Base-by-base conservation (phyloP, 2,888 invertebrate genomes). In the Cephus nigrinus region DNA sequence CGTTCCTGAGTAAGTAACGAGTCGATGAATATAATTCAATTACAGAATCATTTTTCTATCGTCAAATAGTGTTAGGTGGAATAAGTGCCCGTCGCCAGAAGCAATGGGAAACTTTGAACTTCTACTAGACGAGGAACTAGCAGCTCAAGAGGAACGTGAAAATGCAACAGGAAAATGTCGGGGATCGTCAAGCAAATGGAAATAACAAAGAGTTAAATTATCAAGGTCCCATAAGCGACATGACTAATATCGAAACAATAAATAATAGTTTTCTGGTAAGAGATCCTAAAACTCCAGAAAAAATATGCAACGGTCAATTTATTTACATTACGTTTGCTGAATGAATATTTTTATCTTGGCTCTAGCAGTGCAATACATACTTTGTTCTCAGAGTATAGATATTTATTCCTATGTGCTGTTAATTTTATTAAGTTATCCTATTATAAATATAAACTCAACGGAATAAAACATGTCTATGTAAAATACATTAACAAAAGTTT, bases 61-160 rank as follows among this genome's bases (percentile, higher is more conserved):
- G 81, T 2, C 32, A 36, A 69, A 76, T 82, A 95, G 95, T 88
- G 96, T 96, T 11, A 94, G 96, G 81, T 97, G 97, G 97, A 96
- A 96, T 90, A 97, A 97, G 92, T 93, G 95, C 78, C 97, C 97
- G 3, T 92, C 92, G 11, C 92, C 93, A 1, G 96, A 97, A 84
- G 94, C 95, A n/a, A 92, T 97, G 85, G 96, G 96, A 1, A 96
- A 97, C 90, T 97, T 97, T 89, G 97, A 97, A 86, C 91, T 97
- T 69, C 92, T 97, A 12, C 93, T 97, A 76, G 97, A 97, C 87
- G 97, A 97, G 92, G 97, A 97, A 83, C 89, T 96, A 80, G 93
- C 95, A 1, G 93, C 94, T 78, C 95, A 95, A 86, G 95, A 95
- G 33, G 94, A 95, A 34, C 90, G 91, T 35, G 94, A 91, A 11